These are phyloP conservation scores for Halocynthia aurantium DNA, from an alignment of 23 tunicate genomes.

Conservation along the genomic window DNA sequence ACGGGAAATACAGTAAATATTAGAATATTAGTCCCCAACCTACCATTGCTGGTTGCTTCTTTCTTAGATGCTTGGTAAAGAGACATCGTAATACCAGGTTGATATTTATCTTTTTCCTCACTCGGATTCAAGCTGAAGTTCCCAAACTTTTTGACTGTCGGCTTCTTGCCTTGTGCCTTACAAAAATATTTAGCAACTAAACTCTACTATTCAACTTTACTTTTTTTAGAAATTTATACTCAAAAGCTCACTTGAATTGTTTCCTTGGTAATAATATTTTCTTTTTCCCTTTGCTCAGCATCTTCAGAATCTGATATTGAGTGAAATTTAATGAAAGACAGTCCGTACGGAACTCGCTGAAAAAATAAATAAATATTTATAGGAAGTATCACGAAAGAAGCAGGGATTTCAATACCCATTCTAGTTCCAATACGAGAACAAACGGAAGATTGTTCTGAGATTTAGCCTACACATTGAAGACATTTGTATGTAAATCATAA, in stretches of 20 bases:
- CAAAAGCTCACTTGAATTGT: no score
- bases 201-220: no score
- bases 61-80: no score
- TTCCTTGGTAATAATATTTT: neutral
- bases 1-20: no score
- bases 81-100: no score
- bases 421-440: neutral
- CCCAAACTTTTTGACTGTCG: slow-evolving; percentile 1
- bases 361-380: neutral
- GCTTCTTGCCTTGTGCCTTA: neutral
- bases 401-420: neutral
- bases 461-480: neutral
- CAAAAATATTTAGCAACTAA: neutral
- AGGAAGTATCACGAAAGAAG: neutral
- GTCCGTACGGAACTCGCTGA: slow-evolving; percentile 52
- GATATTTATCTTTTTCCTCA: neutral
- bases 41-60: no score
- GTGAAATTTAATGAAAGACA: slow-evolving; percentile 54
- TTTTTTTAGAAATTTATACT: no score
- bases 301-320: slow-evolving; percentile 4
- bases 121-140: neutral
- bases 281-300: slow-evolving; percentile 20
- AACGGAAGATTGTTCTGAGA: neutral
- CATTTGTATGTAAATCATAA: neutral
- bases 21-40: no score